Base-by-base conservation (phyloP, 1,140 invertebrate genomes). In the Muscidifurax raptorellus region DNA sequence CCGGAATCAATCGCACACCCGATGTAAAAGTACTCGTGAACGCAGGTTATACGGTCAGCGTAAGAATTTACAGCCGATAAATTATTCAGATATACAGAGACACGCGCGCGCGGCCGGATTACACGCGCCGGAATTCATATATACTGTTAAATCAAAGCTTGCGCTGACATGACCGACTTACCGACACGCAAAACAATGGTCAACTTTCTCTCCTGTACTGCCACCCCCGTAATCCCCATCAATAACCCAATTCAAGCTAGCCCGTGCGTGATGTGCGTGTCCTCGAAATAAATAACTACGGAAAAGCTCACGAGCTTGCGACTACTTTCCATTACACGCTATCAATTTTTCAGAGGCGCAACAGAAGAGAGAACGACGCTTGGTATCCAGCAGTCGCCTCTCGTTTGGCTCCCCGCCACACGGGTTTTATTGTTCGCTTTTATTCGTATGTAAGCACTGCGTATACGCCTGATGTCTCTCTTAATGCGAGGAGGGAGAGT, bases 341-440 rank as follows among this genome's bases (percentile, higher is more conserved):
- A 59, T 59, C 52, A 59, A 59, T 59, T 59, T 59, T 59, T n/a
- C 52, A 59, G 22, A 69, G 66, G 66, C 66, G 66, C 66, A 69
- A 69, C 66, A 69, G 66, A 22, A 47, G 44, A 10, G 44, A 59
- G 27, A 69, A 28, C 9, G 27, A 28, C 66, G 27, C 27, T 27
- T 67, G 66, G 12, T 12, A 67, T 28, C 1, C 10, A n/a, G 13
- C 66, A 10, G 66, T 28, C 25, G 66, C 13, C 25, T 67, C 6
- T 28, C 27, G 28, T 69, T 69, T 69, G 66, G 66, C 66, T 12
- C 10, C 27, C 28, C 66, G 66, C 66, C 66, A 69, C 66, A 69
- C 66, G 66, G 10, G 6, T 75, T 75, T 75, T 44, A 86, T 87
- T 75, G 83, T 44, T 44, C 25, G 72, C 30, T 18, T 59, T 59